phyloP scores from a whole-genome alignment of 2,888 invertebrate species.

The Andrena flavipes region DNA sequence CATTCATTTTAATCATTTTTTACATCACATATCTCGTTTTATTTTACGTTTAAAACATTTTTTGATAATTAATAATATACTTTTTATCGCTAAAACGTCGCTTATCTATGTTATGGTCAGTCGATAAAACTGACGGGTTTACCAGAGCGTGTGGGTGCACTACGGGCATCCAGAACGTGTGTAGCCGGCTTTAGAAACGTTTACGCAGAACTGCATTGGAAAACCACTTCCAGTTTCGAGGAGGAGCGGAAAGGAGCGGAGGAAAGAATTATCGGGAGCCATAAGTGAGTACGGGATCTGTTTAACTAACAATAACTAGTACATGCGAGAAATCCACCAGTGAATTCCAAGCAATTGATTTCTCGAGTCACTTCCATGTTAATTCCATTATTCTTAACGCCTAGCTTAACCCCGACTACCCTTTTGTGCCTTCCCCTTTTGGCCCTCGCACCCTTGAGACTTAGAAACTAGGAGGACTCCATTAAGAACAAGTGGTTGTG shows the following conservation, averaged over 20 bases:
- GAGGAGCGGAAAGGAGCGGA: slow-evolving; percentile 36
- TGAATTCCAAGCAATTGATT: slow-evolving; percentile 60
- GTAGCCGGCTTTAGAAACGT: slow-evolving; percentile 15
- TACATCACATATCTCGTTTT: too few species aligned
- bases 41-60: too few species aligned
- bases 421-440: slow-evolving; percentile 10
- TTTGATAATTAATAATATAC: too few species aligned
- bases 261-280: slow-evolving; percentile 58
- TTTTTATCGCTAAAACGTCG: too few species aligned
- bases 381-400: slow-evolving; percentile 73
- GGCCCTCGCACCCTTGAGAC: background rate
- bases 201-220: slow-evolving; percentile 17
- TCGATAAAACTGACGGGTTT: too few species aligned
- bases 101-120: too few species aligned
- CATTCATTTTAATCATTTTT: too few species aligned
- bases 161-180: too few species aligned
- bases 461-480: too few species aligned
- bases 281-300: slow-evolving; percentile 11
- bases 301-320: slow-evolving; percentile 60
- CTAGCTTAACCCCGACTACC: background rate
- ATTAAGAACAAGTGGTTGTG: too few species aligned
- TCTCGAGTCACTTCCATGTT: slow-evolving; percentile 48
- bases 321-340: slow-evolving; percentile 68
- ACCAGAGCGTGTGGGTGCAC: too few species aligned
- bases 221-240: slow-evolving; percentile 22